A percentile compares a stretch with the other conserved stretches of the same genome.
These are phyloP conservation scores for Neotoma lepida DNA, from an alignment of 2,113 vertebrate genomes.

Conservation along the genomic window DNA sequence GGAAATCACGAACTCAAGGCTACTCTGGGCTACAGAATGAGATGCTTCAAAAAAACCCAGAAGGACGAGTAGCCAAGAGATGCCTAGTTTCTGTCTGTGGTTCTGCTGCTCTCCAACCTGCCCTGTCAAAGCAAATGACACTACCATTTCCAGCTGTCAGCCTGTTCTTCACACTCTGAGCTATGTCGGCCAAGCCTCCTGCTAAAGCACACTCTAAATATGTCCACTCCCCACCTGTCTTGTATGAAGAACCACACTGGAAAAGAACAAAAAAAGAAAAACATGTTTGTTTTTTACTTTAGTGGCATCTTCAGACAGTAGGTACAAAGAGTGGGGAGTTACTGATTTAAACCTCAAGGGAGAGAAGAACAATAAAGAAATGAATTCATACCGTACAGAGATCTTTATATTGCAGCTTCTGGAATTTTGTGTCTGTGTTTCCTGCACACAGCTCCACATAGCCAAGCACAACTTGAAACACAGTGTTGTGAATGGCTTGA, in stretches of 20 bases:
- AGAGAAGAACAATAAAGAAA: conserved; percentile 25
- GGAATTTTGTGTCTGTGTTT: conserved; percentile 98
- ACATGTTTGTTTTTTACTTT: conserved; percentile 29
- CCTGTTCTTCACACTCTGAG: not conserved
- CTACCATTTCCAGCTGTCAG: not conserved
- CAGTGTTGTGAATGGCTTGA: conserved; percentile 99
- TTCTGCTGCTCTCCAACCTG: not conserved
- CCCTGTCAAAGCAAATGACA: not conserved
- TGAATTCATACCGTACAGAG: conserved; percentile 93
- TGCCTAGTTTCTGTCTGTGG: not conserved
- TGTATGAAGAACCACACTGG: not conserved
- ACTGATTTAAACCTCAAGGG: not conserved
- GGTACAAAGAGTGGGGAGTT: not conserved
- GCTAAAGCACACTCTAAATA: not conserved
- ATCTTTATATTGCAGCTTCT: conserved; percentile 99
- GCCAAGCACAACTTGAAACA: conserved; percentile 98
- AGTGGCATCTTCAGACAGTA: conserved; percentile 19
- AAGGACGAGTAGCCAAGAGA: not conserved
- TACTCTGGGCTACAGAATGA: not conserved
- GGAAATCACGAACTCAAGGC: not conserved
- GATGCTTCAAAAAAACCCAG: not conserved
- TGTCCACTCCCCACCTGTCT: not conserved
- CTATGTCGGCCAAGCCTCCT: not conserved
- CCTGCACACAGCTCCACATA: conserved; percentile 98
- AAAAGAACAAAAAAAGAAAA: not conserved